Base-by-base conservation (phyloP, 2,888 invertebrate genomes). In the Papilio demoleus region DNA sequence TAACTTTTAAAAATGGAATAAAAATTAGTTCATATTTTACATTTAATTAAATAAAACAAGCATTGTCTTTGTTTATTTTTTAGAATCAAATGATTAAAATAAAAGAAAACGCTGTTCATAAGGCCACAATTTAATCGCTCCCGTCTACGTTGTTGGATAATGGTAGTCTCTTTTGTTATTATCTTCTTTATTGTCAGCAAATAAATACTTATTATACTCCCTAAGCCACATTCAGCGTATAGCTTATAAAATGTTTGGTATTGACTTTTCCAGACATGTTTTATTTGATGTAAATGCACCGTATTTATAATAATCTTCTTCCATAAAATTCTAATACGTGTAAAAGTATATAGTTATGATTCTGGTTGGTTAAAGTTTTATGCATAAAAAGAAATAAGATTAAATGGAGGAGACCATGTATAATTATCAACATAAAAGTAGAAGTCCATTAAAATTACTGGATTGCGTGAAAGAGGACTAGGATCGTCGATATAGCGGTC, bases 121-220 rank as follows among this genome's bases (percentile, higher is more conserved):
- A 59, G 65, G 59, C 65, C 59, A 27, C 65, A 59, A 65, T 31
- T 58, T 65, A 59, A 65, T 58, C 42, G 65, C 59, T 34, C 40
- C 34, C 59, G 45, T 65, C 38, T 56, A 65, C 42, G 58, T 65
- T 65, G 58, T 65, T 34, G 45, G 22, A 45, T 58, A 59, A 65
- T 65, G 58, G 59, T 24, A 45, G 65, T 22, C 22, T 56, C 65
- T 45, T 45, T 65, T 59, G 59, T 65, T 65, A 65, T 45, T 42
- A 45, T 65, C 45, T 31, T 58, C 42, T 65, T 59, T 65, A 65
- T 59, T 59, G 45, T 45, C 42, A 65, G 58, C 58, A 56, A 56
- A 56, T 56, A 65, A 56, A 56, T 65, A 27, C 65, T 56, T 56
- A 24, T 65, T 40, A 1, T 65, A 11, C 27, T 53, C 8, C 56